phyloP scores from a whole-genome alignment of 1,140 invertebrate genomes.

The Cydia splendana region DNA sequence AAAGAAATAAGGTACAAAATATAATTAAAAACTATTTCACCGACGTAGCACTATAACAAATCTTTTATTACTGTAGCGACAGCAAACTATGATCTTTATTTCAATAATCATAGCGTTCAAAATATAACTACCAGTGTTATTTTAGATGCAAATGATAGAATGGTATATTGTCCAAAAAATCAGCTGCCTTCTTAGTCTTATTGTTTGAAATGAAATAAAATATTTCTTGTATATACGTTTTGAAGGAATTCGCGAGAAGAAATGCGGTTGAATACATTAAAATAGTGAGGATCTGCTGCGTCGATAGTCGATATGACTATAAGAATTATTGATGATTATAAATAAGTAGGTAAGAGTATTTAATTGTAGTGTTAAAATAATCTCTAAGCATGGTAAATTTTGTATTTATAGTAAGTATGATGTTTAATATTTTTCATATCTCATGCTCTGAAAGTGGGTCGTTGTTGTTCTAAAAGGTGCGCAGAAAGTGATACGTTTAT shows the following conservation, averaged over 20 bases:
- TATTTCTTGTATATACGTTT: slow-evolving; percentile 64
- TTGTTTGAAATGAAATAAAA: slow-evolving; percentile 68
- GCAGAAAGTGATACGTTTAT: no score
- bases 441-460: no score
- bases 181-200: slow-evolving; percentile 61
- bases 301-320: background rate
- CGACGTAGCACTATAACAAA: background rate
- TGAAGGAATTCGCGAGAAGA: slow-evolving; percentile 68
- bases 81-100: background rate
- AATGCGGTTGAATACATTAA: slow-evolving; percentile 67
- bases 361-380: no score
- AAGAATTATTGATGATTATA: background rate
- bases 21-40: background rate
- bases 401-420: no score
- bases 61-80: background rate
- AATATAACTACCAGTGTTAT: background rate
- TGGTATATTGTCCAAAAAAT: slow-evolving; percentile 50
- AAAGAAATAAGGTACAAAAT: slow-evolving; percentile 35
- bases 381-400: no score
- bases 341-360: no score
- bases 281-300: slow-evolving; percentile 1
- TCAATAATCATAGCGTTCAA: background rate
- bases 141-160: background rate
- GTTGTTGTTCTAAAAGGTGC: no score
- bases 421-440: no score